phyloP scores from a whole-genome alignment of 2,888 invertebrate genomes.

The Conchocele bisecta region DNA sequence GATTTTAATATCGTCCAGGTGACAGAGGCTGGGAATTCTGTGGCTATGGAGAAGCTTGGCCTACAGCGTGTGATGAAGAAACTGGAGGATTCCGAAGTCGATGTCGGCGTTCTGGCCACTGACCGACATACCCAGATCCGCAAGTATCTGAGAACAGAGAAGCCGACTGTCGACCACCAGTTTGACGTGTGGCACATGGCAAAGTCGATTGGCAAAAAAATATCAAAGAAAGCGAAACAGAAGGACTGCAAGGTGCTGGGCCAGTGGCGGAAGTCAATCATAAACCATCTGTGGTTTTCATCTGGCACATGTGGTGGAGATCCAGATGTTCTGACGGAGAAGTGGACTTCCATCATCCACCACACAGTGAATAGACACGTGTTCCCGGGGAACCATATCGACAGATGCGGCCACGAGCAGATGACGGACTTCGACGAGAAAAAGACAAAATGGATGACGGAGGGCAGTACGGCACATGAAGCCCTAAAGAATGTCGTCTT shows the following conservation, averaged over 20 bases:
- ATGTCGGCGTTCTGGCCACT: not conserved
- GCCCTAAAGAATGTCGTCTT: too few species aligned
- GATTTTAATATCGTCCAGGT: not conserved
- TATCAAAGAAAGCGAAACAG: not conserved
- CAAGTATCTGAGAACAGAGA: conserved; percentile 10
- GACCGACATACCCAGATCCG: conserved; percentile 8
- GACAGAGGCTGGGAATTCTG: not conserved
- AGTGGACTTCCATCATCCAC: not conserved
- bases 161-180: conserved; percentile 5
- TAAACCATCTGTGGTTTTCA: conserved; percentile 4
- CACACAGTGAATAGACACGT: conserved; percentile 7
- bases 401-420: not conserved
- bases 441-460: conserved; percentile 12
- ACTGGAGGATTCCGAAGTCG: not conserved
- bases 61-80: not conserved
- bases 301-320: not conserved
- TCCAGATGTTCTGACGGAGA: not conserved
- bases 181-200: conserved; percentile 17
- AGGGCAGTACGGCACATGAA: conserved; percentile 4
- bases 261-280: not conserved
- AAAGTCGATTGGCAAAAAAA: conserved; percentile 3
- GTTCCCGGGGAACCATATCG: not conserved
- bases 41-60: not conserved
- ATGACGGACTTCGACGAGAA: not conserved
- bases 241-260: not conserved